Evolutionary conservation across 2,888 invertebrate species (phyloP), one percentile per base, ranked within the genome.

Genomic region (Pterostichus madidus): DNA sequence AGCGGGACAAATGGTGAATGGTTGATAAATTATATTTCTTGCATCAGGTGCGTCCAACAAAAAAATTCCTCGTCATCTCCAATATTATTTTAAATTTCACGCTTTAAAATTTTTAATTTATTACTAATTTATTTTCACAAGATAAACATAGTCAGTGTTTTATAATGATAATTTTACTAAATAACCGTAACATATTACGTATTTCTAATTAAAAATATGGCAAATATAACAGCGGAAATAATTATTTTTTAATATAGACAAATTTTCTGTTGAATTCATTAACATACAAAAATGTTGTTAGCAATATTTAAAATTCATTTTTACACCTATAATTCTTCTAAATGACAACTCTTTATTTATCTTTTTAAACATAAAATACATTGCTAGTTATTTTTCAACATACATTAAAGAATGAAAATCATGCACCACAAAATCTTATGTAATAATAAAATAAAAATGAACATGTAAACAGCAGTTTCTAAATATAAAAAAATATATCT

Each of bases 161-260:
- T 49, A n/a, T 59, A 39, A 68, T 68, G 73, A 71, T 71, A 39
- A 24, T 46, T 44, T 52, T 52, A 13, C 52, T 75, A 49, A 75
- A 75, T 64, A 52, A 75, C 32, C 46, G 52, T 75, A 49, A 73
- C 75, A 52, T 13, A 75, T 73, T 73, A 46, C 13, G 24, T 75
- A 32, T 75, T 75, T 75, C 31, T 75, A 75, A 49, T 75, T 75
- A 75, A 75, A 64, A 75, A 49, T 75, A 24, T 46, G 31, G 49
- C 52, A 52, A 49, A 52, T 64, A 13, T 52, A 75, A 75, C 52
- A 52, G 52, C 75, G 75, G 44, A 75, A 49, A 75, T 75, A 75
- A 75, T 75, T 75, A 75, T n/a, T 49, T 71, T 75, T 75, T 75
- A 75, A 75, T 75, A 52, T 52, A 32, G 64, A 64, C 35, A 64